Evolutionary conservation across 2,113 vertebrate species (phyloP).

Genomic region (Saccopteryx bilineata): DNA sequence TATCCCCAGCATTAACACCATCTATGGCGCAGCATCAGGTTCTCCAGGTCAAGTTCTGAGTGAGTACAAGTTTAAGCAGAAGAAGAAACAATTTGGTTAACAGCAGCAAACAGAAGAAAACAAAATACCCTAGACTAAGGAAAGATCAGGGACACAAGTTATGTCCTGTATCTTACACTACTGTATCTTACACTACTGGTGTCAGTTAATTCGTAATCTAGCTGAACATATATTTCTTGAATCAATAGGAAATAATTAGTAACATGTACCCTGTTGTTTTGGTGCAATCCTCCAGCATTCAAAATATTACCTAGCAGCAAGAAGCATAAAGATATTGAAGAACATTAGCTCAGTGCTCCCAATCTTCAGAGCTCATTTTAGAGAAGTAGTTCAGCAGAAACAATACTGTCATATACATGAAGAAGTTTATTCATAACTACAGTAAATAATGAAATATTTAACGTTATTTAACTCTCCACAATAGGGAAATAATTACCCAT

Average conservation of each 20-base stretch:
- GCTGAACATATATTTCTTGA: not conserved
- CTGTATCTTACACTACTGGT: not conserved
- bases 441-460: conserved; percentile 1
- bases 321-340: not conserved
- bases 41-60: not conserved
- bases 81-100: not conserved
- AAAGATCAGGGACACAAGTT: not conserved
- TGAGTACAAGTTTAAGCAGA: not conserved
- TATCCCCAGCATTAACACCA: not conserved
- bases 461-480: not conserved
- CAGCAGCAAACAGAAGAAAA: not conserved
- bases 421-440: not conserved
- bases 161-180: no score
- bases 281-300: not conserved
- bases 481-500: not conserved
- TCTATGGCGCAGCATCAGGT: not conserved
- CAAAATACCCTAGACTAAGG: not conserved
- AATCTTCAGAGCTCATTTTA: not conserved
- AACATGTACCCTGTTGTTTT: not conserved
- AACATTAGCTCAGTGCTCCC: not conserved
- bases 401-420: not conserved
- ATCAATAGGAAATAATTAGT: conserved; percentile 31
- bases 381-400: not conserved
- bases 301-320: not conserved
- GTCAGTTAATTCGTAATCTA: not conserved